Evolutionary conservation across 1,140 invertebrate species (phyloP), one percentile per base, ranked within the genome.

Genomic region (Leptonema lineaticorne): DNA sequence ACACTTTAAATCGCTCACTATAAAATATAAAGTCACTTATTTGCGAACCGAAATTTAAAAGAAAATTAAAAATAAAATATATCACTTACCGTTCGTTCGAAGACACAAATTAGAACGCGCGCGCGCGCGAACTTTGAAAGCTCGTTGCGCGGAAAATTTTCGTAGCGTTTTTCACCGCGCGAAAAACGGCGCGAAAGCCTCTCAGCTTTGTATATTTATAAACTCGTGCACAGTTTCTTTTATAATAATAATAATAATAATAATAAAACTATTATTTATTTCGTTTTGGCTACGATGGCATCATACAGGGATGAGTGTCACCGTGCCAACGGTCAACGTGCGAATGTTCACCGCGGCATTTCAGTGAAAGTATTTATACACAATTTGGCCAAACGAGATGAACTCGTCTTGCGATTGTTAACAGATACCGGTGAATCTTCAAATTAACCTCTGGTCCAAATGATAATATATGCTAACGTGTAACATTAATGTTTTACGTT

Each of bases 331-430:
- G 33, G 45, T 27, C 46, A 50, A 50, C 24, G 33, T 37, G 62
- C 62, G 62, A 64, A 50, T 64, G 62, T 64, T 64, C 20, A 18
- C 62, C 26, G 27, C 45, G 26, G 45, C 20, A 45, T 28, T 28
- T 37, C 16, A 64, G 62, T 64, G 62, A 64, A 64, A 64, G 62
- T 64, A 64, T 64, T 64, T 64, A 64, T 64, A 64, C 41, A 26
- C 14, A 26, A 16, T 26, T 8, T 28, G 62, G 45, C 46, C 18
- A 50, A 50, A n/a, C n/a, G n/a, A n/a, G n/a, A n/a, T n/a, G 16
- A 5, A 28, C 62, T 64, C 62, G 2, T 64, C 62, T 50, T 64
- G 22, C 16, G 29, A 14, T 30, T 58, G 58, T 62, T 62, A 62
- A 37, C 58, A 14, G 14, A 28, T 2, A n/a, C n/a, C n/a, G n/a